Conservation (phyloP, 2,888 invertebrate species). For the Drosophila antonietae region DNA sequence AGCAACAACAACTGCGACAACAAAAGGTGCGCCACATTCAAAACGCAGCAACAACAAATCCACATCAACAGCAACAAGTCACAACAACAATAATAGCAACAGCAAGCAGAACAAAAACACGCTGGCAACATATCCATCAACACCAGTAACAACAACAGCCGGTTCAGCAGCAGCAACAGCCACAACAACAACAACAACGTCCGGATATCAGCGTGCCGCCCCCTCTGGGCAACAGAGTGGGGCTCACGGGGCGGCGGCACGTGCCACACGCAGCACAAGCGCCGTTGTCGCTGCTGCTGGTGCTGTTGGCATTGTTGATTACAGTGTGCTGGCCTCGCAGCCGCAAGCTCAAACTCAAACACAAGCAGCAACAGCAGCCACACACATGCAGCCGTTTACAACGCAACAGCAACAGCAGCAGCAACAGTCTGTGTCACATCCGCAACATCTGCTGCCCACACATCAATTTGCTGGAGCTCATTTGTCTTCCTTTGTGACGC, state of each 20-base stretch:
- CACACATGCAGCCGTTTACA: slow-evolving; percentile 50
- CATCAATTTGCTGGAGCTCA: slow-evolving; percentile 69
- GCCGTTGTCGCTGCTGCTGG: slow-evolving; percentile 45
- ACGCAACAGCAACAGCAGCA: slow-evolving; percentile 46
- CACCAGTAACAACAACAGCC: slow-evolving; percentile 33
- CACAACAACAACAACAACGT: slow-evolving; percentile 79
- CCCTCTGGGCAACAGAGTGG: slow-evolving; percentile 57
- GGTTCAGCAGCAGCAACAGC: slow-evolving; percentile 33
- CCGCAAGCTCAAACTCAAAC: slow-evolving; percentile 5
- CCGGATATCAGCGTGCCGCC: slow-evolving; percentile 82
- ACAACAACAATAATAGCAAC: slow-evolving; percentile 45
- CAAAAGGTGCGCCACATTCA: slow-evolving; percentile 39
- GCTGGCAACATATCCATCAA: slow-evolving; percentile 53
- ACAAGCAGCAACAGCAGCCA: slow-evolving; percentile 18
- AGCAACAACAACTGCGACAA: slow-evolving; percentile 24
- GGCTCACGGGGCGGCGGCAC: slow-evolving; percentile 83
- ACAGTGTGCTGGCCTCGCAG: slow-evolving; percentile 56
- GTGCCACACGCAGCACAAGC: slow-evolving; percentile 62
- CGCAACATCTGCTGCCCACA: slow-evolving; percentile 55
- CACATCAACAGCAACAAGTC: slow-evolving; percentile 16
- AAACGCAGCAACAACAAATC: slow-evolving; percentile 43
- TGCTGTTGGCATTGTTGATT: slow-evolving; percentile 66
- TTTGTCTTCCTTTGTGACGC: slow-evolving; percentile 67
- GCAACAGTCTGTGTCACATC: slow-evolving; percentile 50
- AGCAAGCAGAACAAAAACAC: slow-evolving; percentile 61